Conservation (phyloP, 2,113 vertebrate genomes). For the Triplophysa siluroides region DNA sequence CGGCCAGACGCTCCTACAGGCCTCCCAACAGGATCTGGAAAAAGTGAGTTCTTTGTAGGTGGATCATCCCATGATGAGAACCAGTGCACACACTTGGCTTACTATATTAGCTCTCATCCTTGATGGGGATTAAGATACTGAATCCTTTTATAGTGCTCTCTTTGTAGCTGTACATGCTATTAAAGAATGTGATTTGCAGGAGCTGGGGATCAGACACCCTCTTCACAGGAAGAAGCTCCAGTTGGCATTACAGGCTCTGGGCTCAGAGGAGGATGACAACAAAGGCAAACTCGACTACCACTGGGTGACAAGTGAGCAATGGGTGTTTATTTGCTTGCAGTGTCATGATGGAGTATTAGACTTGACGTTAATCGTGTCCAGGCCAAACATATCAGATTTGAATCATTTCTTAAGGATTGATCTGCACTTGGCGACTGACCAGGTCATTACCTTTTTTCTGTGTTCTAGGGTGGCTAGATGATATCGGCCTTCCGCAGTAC, state of each 20-base stretch:
- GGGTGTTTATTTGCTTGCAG: neutral
- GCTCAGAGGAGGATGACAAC: constrained; percentile 94
- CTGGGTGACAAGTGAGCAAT: constrained; percentile 93
- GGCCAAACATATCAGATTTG: neutral
- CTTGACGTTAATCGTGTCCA: neutral
- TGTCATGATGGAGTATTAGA: neutral
- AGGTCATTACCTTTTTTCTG: constrained; percentile 2
- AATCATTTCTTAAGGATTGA: neutral
- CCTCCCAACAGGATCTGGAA: constrained; percentile 94
- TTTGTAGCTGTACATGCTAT: neutral
- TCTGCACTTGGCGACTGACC: neutral
- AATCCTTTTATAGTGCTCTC: neutral
- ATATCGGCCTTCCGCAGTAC: constrained; percentile 96
- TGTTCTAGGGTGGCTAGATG: constrained; percentile 91
- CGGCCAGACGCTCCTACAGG: constrained; percentile 93
- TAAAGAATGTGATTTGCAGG: constrained; percentile 70
- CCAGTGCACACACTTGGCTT: neutral
- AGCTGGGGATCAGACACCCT: constrained; percentile 92
- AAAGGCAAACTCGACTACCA: constrained; percentile 94
- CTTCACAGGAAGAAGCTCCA: constrained; percentile 97
- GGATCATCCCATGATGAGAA: neutral
- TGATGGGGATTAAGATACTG: neutral
- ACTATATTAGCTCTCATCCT: no score
- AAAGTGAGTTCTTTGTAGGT: constrained; percentile 75
- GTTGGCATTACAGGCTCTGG: constrained; percentile 90